Conservation (phyloP, 2,888 invertebrate species). For the Synergus itoensis region DNA sequence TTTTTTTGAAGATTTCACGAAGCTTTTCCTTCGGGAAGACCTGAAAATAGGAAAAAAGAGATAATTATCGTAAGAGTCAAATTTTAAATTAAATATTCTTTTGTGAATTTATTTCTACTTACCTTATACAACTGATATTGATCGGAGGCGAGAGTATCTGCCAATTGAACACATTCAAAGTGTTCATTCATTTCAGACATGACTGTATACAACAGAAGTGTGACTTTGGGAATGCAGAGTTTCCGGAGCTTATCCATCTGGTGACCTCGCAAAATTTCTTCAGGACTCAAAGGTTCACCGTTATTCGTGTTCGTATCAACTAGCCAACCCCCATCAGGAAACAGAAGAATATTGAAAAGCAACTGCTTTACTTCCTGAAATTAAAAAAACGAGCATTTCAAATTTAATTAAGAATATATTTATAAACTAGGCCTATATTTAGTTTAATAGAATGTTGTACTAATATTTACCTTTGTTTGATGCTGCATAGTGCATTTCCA, state of each 20-base stretch:
- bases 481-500: conserved; percentile 86
- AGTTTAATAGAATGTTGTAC: not conserved
- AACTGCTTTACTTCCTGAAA: conserved; percentile 86
- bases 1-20: conserved; percentile 86
- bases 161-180: conserved; percentile 87
- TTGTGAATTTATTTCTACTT: conserved; percentile 39
- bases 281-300: conserved; percentile 77
- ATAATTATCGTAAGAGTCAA: conserved; percentile 23
- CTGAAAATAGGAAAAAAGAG: conserved; percentile 62
- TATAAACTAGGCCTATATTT: too few species aligned
- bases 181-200: conserved; percentile 87
- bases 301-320: conserved; percentile 83
- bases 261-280: conserved; percentile 81
- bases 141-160: conserved; percentile 89
- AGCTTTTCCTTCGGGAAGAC: conserved; percentile 87
- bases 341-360: conserved; percentile 91
- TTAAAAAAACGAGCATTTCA: conserved; percentile 43
- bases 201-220: conserved; percentile 88
- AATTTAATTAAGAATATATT: not conserved
- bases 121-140: conserved; percentile 89
- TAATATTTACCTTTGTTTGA: conserved; percentile 82
- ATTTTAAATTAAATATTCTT: conserved; percentile 36
- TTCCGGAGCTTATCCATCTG: conserved; percentile 88
- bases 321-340: conserved; percentile 95
- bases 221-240: conserved; percentile 91